A percentile compares a stretch with the other conserved stretches of the same genome.
phyloP scores from a whole-genome alignment of 2,888 invertebrate genomes.

The Tyria jacobaeae region DNA sequence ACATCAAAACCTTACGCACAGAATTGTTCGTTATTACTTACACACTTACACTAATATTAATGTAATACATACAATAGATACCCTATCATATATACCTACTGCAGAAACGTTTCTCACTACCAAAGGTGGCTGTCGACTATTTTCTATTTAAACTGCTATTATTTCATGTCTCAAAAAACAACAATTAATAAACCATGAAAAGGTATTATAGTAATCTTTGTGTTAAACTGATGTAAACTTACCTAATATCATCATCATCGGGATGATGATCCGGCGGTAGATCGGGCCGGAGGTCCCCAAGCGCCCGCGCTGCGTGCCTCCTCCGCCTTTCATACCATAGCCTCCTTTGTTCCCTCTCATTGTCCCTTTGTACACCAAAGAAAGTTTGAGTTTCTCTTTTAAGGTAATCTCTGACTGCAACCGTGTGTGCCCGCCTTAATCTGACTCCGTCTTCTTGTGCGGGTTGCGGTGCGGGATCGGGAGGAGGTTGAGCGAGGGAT shows the following conservation, averaged over 20 bases:
- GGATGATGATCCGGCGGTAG: conserved; percentile 87
- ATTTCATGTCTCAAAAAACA: no score
- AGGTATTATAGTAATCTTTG: neutral
- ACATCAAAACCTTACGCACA: no score
- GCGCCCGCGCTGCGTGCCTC: conserved; percentile 91
- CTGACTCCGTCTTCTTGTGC: conserved; percentile 79
- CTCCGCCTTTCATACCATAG: conserved; percentile 93
- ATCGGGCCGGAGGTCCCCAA: conserved; percentile 87
- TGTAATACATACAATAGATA: no score
- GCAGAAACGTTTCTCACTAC: no score
- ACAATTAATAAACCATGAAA: no score
- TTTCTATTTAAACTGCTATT: no score
- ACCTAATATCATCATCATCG: conserved; percentile 87
- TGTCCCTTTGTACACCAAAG: conserved; percentile 93
- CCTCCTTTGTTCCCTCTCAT: conserved; percentile 90
- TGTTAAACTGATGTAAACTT: conserved; percentile 31
- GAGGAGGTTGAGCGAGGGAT: conserved; percentile 61
- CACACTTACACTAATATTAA: no score
- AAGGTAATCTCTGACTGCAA: conserved; percentile 88
- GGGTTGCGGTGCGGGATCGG: conserved; percentile 73
- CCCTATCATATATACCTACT: no score
- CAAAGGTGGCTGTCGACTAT: no score
- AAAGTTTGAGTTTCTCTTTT: conserved; percentile 93
- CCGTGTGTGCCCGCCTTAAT: conserved; percentile 77
- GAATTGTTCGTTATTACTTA: no score